Conservation (phyloP, 2,888 invertebrate species). For the Nasonia oneida region DNA sequence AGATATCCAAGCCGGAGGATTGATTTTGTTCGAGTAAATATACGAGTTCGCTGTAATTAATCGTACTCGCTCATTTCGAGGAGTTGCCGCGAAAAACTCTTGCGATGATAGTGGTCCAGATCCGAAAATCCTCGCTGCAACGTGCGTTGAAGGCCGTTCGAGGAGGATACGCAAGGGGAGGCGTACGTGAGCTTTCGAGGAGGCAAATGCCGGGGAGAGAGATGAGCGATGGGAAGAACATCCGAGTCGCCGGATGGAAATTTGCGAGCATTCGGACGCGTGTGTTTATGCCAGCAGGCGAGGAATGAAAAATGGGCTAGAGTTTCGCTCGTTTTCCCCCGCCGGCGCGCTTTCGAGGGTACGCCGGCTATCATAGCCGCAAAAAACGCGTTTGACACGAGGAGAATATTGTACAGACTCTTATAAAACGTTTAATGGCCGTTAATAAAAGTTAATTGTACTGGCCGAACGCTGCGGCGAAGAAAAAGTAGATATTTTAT, state of each 20-base stretch:
- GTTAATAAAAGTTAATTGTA: background rate
- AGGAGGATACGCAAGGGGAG: background rate
- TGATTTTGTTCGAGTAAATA: background rate
- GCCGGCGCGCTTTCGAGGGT: background rate
- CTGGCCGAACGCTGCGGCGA: background rate
- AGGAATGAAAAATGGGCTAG: background rate
- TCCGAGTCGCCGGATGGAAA: background rate
- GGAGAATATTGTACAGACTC: background rate
- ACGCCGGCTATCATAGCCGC: background rate
- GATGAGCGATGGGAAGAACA: background rate
- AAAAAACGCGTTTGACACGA: conserved; percentile 14
- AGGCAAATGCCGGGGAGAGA: background rate
- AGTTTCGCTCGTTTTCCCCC: too few relatives aligned
- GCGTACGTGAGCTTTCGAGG: background rate
- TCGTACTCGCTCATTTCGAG: background rate
- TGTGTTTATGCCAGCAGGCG: background rate
- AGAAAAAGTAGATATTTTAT: background rate
- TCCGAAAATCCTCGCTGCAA: too few relatives aligned
- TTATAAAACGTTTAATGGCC: background rate
- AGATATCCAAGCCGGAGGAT: background rate
- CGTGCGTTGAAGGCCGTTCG: background rate
- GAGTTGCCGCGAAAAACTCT: background rate
- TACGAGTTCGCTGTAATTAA: background rate
- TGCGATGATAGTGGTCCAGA: too few relatives aligned
- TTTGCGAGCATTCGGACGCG: background rate